Conservation (phyloP, 2,888 invertebrate genomes). For the Hypercompe scribonia region DNA sequence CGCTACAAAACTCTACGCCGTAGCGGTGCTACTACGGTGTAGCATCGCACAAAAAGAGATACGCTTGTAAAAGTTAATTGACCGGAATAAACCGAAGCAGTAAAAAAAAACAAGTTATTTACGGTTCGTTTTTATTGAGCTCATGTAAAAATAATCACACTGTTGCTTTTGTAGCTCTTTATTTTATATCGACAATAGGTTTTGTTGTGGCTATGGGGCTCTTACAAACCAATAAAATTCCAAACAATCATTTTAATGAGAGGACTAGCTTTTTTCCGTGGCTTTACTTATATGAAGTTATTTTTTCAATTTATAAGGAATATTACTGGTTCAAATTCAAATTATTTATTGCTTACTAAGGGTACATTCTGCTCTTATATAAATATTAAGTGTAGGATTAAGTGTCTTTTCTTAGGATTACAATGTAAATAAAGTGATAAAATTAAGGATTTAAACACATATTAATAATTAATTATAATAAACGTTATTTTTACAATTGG, state of each 20-base stretch:
- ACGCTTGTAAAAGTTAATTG: conserved; percentile 63
- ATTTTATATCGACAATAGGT: background rate
- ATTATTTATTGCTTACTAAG: too few species aligned
- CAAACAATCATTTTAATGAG: background rate
- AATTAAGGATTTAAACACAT: too few species aligned
- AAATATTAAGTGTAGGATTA: too few species aligned
- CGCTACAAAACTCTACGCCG: conserved; percentile 27
- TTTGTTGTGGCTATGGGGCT: background rate
- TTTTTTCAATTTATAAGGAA: background rate
- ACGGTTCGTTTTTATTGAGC: conserved; percentile 49
- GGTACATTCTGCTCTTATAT: too few species aligned
- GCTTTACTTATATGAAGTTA: background rate
- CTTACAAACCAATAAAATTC: background rate
- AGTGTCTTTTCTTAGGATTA: too few species aligned
- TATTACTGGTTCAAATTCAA: too few species aligned
- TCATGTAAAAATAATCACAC: conserved; percentile 32
- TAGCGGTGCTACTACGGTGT: conserved; percentile 53
- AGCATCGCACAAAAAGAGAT: conserved; percentile 55
- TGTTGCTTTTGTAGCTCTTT: background rate
- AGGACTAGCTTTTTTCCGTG: background rate
- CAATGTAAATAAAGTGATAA: too few species aligned
- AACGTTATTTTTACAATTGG: too few species aligned
- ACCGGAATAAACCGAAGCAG: conserved; percentile 53
- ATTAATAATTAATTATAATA: too few species aligned
- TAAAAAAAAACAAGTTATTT: conserved; percentile 52